phyloP scores from a whole-genome alignment of 2,113 vertebrate genomes.

The Tychaedon coryphoeus region DNA sequence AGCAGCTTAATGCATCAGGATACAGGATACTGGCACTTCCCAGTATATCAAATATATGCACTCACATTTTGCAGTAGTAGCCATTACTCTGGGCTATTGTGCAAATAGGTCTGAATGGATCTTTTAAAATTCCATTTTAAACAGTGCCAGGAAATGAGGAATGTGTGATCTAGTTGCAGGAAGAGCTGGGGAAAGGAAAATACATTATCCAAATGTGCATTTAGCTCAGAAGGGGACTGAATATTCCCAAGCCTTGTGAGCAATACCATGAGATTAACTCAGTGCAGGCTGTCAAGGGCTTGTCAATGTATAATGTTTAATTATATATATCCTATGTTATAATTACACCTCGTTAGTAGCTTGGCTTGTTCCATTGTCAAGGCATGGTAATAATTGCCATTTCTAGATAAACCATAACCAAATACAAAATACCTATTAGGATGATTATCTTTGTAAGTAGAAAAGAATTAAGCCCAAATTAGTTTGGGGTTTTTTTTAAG shows the following conservation, averaged over 20 bases:
- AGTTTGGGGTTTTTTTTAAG: background rate
- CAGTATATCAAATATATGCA: background rate
- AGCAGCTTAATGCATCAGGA: background rate
- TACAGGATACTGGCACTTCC: background rate
- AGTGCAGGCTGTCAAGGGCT: background rate
- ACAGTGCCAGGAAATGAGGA: background rate
- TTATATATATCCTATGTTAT: constrained; percentile 5
- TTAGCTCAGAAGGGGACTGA: background rate
- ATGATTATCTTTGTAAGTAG: background rate
- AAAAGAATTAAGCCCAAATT: background rate
- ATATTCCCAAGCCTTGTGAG: background rate
- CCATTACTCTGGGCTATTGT: background rate
- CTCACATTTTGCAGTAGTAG: background rate
- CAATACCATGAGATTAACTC: background rate
- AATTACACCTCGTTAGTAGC: background rate
- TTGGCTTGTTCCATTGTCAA: background rate
- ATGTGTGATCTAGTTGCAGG: background rate
- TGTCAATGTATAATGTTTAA: background rate
- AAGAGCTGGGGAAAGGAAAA: background rate
- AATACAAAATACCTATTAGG: constrained; percentile 18
- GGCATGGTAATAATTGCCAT: background rate
- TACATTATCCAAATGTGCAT: background rate
- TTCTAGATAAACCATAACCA: constrained; percentile 1
- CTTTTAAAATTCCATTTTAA: constrained; percentile 3
- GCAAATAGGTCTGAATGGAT: background rate